A percentile compares a stretch with the other conserved stretches of the same genome.
Conservation (phyloP, 2,888 invertebrate genomes). For the Andricus quercusramuli region DNA sequence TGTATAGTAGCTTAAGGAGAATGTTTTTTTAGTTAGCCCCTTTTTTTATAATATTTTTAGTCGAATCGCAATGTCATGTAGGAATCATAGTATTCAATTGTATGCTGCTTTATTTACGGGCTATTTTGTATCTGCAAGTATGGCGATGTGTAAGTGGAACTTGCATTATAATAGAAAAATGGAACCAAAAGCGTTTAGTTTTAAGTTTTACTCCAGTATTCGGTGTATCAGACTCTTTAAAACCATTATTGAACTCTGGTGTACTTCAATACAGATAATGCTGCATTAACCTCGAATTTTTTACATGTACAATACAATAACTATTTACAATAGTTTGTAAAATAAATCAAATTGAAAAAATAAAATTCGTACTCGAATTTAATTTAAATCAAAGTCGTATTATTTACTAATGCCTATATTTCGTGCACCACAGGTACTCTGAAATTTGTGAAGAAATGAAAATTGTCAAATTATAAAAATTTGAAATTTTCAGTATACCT, state of each 20-base stretch:
- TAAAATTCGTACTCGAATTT: not conserved
- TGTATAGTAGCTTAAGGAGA: slow-evolving; percentile 22
- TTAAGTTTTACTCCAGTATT: slow-evolving; percentile 30
- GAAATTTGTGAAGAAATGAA: no score
- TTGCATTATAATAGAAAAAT: slow-evolving; percentile 20
- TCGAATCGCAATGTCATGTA: slow-evolving; percentile 15
- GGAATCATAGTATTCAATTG: not conserved
- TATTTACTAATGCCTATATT: not conserved
- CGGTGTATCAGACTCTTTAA: not conserved
- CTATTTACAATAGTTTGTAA: slow-evolving; percentile 37
- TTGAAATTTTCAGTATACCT: no score
- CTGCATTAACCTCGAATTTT: slow-evolving; percentile 22
- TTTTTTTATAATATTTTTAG: slow-evolving; percentile 13
- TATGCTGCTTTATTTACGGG: slow-evolving; percentile 20
- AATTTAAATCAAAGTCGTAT: not conserved
- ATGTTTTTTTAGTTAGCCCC: not conserved
- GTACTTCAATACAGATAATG: slow-evolving; percentile 7
- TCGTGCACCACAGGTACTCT: not conserved
- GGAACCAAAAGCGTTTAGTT: slow-evolving; percentile 29
- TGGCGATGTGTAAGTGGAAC: slow-evolving; percentile 4
- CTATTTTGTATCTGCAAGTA: slow-evolving; percentile 11
- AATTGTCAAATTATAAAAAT: no score
- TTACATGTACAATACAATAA: slow-evolving; percentile 24
- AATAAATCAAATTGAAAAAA: slow-evolving; percentile 28
- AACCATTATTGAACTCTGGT: slow-evolving; percentile 14